Evolutionary conservation across 2,113 vertebrate species (phyloP), one percentile per base, ranked within the genome.

Genomic region (Pungitius pungitius): DNA sequence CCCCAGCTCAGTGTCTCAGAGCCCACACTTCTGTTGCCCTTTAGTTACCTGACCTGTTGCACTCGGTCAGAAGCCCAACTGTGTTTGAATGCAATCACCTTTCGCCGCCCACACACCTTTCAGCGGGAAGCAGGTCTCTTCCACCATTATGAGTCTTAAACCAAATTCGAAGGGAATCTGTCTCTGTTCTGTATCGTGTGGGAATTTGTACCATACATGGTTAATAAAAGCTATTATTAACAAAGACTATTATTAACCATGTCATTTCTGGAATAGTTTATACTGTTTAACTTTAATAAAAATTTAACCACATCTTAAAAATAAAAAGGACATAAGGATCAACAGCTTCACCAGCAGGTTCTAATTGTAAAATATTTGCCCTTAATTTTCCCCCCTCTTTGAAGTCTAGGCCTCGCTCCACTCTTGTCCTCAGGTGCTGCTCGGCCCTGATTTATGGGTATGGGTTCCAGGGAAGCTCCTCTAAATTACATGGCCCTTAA

Each of bases 401-500:
- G 90, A 93, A 90, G 90, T 92, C 45, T 40, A n/a, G 20, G 61
- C 69, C 76, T 81, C 39, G 10, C 77, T 83, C 73, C 60, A 39
- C 72, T 90, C 84, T 78, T 91, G 85, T 92, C 90, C 90, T 91
- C 83, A 67, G 87, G 90, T 89, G 89, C 90, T 90, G 90, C 84
- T 86, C 79, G 74, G 83, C 58, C 83, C 90, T 92, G 90, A 93
- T 92, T 93, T 93, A 93, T 85, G 89, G 74, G 69, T 67, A 84
- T 11, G 54, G 68, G 85, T 89, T 89, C 54, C 84, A 91, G 84
- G 75, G 83, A 85, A 86, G 89, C 78, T 71, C 61, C 78, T 85
- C 79, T 87, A 91, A 93, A 90, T 93, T 90, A 93, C 88, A 91
- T 75, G 87, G 85, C 80, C 81, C 84, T 86, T 87, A 88, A 92